Evolutionary conservation across 2,797 vertebrate species (phyloP).

Genomic region (Schizopygopsis malacanthus): DNA sequence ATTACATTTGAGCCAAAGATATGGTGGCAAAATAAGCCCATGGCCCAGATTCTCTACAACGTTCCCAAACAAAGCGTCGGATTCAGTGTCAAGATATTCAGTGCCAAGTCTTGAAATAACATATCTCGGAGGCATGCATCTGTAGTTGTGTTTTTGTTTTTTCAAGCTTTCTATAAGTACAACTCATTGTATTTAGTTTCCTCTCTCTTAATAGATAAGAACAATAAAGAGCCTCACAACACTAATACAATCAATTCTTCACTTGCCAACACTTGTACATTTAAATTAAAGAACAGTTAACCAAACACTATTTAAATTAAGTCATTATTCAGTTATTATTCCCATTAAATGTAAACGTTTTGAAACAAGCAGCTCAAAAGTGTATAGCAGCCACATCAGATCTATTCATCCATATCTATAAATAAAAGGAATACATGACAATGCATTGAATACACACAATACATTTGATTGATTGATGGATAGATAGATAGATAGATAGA

Average conservation of each 20-base stretch:
- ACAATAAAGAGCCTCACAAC: not conserved
- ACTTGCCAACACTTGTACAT: not conserved
- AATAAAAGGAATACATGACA: not conserved
- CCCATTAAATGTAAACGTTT: not conserved
- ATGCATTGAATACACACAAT: not conserved
- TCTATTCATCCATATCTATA: not conserved
- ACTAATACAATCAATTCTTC: not conserved
- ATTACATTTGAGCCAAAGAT: conserved; percentile 31
- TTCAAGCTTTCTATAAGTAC: not conserved
- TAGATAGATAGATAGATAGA: not conserved
- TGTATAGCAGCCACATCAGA: not conserved
- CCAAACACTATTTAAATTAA: not conserved
- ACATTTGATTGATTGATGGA: not conserved
- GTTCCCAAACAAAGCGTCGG: conserved; percentile 17
- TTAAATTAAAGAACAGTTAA: not conserved
- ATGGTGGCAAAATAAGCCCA: conserved; percentile 7
- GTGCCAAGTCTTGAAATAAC: conserved; percentile 18
- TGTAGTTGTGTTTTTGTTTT: not conserved
- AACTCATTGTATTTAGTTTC: not conserved
- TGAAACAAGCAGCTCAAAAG: not conserved
- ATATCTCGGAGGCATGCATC: conserved; percentile 16
- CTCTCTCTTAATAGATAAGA: not conserved
- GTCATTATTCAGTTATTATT: not conserved
- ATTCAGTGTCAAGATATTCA: conserved; percentile 29
- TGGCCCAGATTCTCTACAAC: conserved; percentile 35